Conservation (phyloP, 2,797 vertebrate genomes). For the Hemibagrus guttatus region DNA sequence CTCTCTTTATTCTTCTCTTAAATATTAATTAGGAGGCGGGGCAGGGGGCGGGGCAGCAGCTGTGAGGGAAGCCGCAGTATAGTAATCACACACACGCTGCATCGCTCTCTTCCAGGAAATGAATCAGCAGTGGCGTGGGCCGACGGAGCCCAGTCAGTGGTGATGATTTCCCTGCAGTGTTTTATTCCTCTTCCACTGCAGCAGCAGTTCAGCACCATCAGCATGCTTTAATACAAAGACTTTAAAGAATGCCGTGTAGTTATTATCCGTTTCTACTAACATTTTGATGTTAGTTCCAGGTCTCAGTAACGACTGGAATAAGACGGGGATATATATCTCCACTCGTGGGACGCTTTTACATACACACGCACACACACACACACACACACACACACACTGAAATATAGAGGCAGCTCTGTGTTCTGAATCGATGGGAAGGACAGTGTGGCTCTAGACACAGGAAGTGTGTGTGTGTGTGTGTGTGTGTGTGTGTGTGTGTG, state of each 20-base stretch:
- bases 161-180: background rate
- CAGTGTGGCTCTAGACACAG: background rate
- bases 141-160: background rate
- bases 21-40: slow-evolving; percentile 46
- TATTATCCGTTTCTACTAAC: background rate
- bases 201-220: background rate
- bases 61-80: background rate
- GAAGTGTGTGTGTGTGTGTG: slow-evolving; percentile 1
- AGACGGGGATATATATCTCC: slow-evolving; percentile 18
- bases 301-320: background rate
- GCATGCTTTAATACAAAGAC: background rate
- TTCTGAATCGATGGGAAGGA: background rate
- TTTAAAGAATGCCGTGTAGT: background rate
- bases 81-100: background rate
- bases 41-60: slow-evolving; percentile 22
- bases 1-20: slow-evolving; percentile 37
- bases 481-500: slow-evolving; percentile 5
- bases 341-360: slow-evolving; percentile 56
- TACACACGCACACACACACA: background rate
- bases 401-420: slow-evolving; percentile 24
- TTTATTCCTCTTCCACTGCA: slow-evolving; percentile 4
- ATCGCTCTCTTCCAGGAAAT: background rate
- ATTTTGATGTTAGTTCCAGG: background rate
- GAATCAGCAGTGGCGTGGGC: background rate
- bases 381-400: slow-evolving; percentile 14